phyloP scores from a whole-genome alignment of 1,140 invertebrate species.

The Sogatella furcifera region DNA sequence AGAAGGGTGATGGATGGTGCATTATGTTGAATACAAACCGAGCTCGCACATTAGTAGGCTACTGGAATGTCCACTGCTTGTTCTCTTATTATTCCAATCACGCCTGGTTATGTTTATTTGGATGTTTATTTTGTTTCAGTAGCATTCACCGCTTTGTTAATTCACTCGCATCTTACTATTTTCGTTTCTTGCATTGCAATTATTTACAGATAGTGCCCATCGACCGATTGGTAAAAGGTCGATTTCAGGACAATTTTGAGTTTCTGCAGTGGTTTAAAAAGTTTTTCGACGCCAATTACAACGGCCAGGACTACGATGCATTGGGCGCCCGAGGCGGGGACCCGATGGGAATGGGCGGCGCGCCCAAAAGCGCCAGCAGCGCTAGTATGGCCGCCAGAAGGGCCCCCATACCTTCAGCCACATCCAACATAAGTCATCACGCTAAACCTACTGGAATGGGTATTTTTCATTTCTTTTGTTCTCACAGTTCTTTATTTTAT shows the following conservation, averaged over 20 bases:
- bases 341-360: slow-evolving; percentile 54
- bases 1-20: too few relatives aligned
- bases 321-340: slow-evolving; percentile 73
- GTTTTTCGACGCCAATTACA: slow-evolving; percentile 97
- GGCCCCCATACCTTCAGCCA: slow-evolving; percentile 21
- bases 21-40: too few relatives aligned
- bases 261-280: slow-evolving; percentile 99
- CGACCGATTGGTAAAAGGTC: slow-evolving; percentile 84
- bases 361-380: neutral
- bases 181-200: slow-evolving; percentile 34
- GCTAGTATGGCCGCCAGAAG: slow-evolving; percentile 22
- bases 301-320: slow-evolving; percentile 85
- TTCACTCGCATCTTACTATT: slow-evolving; percentile 13
- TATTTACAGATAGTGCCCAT: slow-evolving; percentile 68
- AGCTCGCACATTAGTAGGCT: too few relatives aligned
- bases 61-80: too few relatives aligned
- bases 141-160: slow-evolving; percentile 25
- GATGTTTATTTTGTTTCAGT: slow-evolving; percentile 14
- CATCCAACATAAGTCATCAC: neutral
- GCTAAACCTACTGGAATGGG: slow-evolving; percentile 9
- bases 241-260: slow-evolving; percentile 98
- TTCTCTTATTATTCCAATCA: too few relatives aligned
- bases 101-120: too few relatives aligned
- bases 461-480: too few relatives aligned
- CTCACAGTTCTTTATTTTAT: too few relatives aligned